A percentile compares a stretch with the other conserved stretches of the same genome.
These are phyloP conservation scores for Bergia sp. DNA, from an alignment of 92 coral and sea anemone species.

Conservation along the genomic window DNA sequence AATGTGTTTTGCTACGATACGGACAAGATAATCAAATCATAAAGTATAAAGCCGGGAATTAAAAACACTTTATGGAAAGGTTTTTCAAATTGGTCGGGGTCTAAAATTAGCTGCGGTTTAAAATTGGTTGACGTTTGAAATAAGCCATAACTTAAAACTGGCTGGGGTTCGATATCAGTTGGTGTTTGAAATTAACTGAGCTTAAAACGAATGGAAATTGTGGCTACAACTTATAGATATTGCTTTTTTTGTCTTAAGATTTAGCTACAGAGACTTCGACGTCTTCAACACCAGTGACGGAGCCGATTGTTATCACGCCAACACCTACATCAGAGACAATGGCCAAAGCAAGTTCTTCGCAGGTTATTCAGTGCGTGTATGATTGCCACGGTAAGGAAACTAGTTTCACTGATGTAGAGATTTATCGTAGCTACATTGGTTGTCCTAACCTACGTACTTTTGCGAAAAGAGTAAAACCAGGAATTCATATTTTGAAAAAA, in stretches of 20 bases:
- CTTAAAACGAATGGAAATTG: too few species aligned
- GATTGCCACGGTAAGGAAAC: constrained; percentile 8
- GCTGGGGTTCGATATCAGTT: background rate
- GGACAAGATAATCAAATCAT: too few species aligned
- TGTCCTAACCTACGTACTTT: background rate
- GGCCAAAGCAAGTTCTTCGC: background rate
- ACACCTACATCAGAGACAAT: background rate
- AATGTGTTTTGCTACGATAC: too few species aligned
- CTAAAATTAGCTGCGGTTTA: too few species aligned
- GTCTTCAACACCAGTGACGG: background rate
- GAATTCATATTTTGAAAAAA: too few species aligned
- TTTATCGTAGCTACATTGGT: background rate
- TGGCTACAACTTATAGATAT: too few species aligned
- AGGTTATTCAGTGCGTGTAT: background rate
- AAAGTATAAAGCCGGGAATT: too few species aligned
- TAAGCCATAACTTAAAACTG: too few species aligned
- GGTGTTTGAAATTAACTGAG: too few species aligned
- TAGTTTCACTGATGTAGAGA: background rate
- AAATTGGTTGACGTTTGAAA: too few species aligned
- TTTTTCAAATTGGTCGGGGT: too few species aligned
- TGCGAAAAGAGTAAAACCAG: background rate
- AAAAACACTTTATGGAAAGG: too few species aligned
- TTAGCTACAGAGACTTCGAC: background rate
- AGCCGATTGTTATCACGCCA: background rate
- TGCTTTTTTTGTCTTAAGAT: background rate